phyloP scores from a whole-genome alignment of 2,113 vertebrate species.

The Pycnonotus jocosus region DNA sequence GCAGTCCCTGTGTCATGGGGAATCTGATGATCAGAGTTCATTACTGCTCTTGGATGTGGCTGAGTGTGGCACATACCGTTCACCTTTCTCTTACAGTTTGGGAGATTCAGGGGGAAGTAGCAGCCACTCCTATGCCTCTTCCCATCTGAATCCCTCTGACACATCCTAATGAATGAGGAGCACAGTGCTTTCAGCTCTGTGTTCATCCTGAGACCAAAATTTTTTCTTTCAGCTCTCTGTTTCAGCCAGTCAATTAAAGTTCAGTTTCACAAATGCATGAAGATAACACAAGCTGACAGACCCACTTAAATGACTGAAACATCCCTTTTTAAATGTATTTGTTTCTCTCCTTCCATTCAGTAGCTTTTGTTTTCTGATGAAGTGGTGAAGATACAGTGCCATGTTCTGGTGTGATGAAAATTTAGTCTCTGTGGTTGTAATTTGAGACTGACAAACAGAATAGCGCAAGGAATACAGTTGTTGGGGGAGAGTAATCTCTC shows the following conservation, averaged over 20 bases:
- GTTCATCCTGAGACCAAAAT: neutral
- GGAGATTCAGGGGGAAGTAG: neutral
- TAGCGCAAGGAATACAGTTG: neutral
- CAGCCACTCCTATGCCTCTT: neutral
- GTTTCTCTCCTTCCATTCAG: neutral
- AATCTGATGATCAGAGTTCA: neutral
- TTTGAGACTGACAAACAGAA: neutral
- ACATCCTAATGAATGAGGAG: neutral
- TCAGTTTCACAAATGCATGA: neutral
- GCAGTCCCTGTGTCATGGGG: neutral
- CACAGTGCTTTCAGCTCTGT: neutral
- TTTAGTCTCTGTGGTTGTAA: neutral
- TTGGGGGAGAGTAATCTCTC: neutral
- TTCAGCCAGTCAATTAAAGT: conserved; percentile 26
- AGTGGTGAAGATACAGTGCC: neutral
- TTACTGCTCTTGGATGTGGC: neutral
- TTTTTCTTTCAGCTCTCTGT: neutral
- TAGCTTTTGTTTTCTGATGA: neutral
- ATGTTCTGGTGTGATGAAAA: neutral
- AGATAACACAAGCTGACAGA: conserved; percentile 23
- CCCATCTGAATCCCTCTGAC: neutral
- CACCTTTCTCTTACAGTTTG: neutral
- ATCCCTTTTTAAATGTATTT: neutral
- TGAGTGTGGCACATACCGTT: rapidly evolving
- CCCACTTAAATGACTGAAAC: neutral